phyloP scores from a whole-genome alignment of 2,113 vertebrate species.

The Cololabis saira region DNA sequence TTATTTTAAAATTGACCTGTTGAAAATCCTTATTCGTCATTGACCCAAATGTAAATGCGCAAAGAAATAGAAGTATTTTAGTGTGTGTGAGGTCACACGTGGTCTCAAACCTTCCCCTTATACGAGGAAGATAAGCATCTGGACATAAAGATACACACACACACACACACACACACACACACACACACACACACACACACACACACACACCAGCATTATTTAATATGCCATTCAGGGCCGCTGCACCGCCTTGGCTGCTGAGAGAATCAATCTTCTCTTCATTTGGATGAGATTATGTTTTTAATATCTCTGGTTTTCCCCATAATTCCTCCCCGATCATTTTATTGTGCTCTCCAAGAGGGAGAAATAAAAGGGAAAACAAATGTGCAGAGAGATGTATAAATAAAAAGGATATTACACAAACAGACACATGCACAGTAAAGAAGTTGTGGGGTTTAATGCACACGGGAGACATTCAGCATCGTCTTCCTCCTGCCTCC shows the following conservation, averaged over 20 bases:
- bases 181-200: constrained; percentile 8
- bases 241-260: constrained; percentile 33
- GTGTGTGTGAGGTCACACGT: too few relatives aligned
- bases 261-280: constrained; percentile 69
- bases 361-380: constrained; percentile 20
- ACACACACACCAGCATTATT: constrained; percentile 31
- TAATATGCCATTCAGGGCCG: constrained; percentile 45
- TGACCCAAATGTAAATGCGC: too few relatives aligned
- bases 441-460: constrained; percentile 19
- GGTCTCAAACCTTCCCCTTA: too few relatives aligned
- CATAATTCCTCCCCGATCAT: constrained; percentile 72
- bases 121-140: too few relatives aligned
- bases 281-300: constrained; percentile 78
- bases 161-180: too few relatives aligned
- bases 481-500: too few relatives aligned
- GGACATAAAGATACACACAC: background rate
- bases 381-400: background rate
- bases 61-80: too few relatives aligned
- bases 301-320: constrained; percentile 78
- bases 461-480: background rate
- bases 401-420: constrained; percentile 38
- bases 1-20: too few relatives aligned
- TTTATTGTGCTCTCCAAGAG: constrained; percentile 59
- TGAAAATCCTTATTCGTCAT: too few relatives aligned
- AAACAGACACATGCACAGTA: background rate